These are phyloP conservation scores for Chaetorhynchus papuensis DNA, from an alignment of 2,113 vertebrate genomes.

Conservation along the genomic window DNA sequence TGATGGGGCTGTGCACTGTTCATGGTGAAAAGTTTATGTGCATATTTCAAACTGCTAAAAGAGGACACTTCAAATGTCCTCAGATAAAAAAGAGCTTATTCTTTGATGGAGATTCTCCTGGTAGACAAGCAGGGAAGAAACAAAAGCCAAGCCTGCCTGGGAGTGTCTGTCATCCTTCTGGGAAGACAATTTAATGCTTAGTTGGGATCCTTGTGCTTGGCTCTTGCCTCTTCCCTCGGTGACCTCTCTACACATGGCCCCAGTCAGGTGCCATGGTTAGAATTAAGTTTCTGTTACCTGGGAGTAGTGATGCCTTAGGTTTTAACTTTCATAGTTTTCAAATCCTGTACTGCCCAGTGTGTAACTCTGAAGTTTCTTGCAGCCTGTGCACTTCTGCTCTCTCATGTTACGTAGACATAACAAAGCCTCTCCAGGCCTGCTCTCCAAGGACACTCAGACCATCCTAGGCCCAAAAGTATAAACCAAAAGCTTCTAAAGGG, in stretches of 20 bases:
- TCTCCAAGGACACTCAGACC: too few relatives aligned
- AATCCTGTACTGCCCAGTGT: too few relatives aligned
- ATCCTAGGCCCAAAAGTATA: too few relatives aligned
- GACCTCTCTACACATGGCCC: accelerated
- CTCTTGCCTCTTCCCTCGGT: background rate
- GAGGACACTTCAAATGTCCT: background rate
- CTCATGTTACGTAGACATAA: too few relatives aligned
- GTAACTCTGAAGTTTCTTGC: too few relatives aligned
- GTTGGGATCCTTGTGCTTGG: background rate
- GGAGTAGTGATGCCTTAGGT: background rate
- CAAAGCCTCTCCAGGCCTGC: too few relatives aligned
- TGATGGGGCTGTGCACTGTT: background rate
- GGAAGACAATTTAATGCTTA: background rate
- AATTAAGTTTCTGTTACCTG: background rate
- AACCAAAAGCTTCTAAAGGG: too few relatives aligned
- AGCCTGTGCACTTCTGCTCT: too few relatives aligned
- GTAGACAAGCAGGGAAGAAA: background rate
- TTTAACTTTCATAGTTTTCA: too few relatives aligned
- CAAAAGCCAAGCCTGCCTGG: background rate
- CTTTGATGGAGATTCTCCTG: background rate
- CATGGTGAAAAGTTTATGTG: background rate
- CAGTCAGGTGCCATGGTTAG: background rate
- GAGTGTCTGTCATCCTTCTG: background rate
- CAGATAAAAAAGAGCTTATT: background rate
- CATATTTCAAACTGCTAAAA: background rate